Conservation (phyloP, 2,888 invertebrate genomes). For the Yponomeuta evonymella region DNA sequence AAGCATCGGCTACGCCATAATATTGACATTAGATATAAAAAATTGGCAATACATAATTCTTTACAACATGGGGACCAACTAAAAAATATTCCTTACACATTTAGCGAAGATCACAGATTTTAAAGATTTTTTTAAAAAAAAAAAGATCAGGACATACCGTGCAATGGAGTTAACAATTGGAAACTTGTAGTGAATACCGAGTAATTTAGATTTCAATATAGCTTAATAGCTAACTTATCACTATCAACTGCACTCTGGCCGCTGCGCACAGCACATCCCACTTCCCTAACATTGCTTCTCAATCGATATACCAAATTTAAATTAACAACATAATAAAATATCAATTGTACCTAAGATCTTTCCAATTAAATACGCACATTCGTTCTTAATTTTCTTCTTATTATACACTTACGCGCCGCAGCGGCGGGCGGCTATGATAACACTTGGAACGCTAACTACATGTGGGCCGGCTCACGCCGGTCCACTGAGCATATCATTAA, state of each 20-base stretch:
- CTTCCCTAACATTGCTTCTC: constrained; percentile 68
- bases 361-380: constrained; percentile 68
- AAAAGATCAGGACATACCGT: constrained; percentile 73
- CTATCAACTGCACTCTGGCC: constrained; percentile 69
- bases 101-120: constrained; percentile 73
- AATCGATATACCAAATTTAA: constrained; percentile 71
- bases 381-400: constrained; percentile 56
- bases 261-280: constrained; percentile 51
- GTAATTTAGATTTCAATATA: constrained; percentile 72
- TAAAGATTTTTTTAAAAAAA: constrained; percentile 59
- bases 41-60: constrained; percentile 31
- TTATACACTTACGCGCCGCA: constrained; percentile 49
- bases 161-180: constrained; percentile 72
- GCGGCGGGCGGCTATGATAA: constrained; percentile 40
- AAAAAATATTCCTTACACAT: constrained; percentile 64
- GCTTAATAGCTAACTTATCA: constrained; percentile 70
- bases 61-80: constrained; percentile 55
- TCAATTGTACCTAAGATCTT: constrained; percentile 76
- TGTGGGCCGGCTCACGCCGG: constrained; percentile 17
- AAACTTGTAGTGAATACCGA: constrained; percentile 73
- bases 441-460: constrained; percentile 20
- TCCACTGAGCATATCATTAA: constrained; percentile 52
- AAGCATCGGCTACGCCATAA: constrained; percentile 56
- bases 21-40: constrained; percentile 42
- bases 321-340: constrained; percentile 75